Evolutionary conservation across 2,797 vertebrate genomes (phyloP).

Genomic region (Phyllotis vaccarum): DNA sequence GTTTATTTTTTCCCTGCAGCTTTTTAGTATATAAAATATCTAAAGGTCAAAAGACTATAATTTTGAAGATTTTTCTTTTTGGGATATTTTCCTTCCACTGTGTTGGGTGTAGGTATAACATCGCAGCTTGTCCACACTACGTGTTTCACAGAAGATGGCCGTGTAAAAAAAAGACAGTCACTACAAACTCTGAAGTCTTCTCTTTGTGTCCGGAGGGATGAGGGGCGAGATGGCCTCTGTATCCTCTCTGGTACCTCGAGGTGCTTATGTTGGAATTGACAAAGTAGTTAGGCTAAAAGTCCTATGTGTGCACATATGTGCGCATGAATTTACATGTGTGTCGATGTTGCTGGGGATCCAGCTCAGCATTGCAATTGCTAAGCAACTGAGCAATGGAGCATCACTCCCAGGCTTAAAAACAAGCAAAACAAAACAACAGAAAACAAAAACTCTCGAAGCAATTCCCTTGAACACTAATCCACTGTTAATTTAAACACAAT

Average conservation of each 20-base stretch:
- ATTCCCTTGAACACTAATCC: neutral
- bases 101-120: neutral
- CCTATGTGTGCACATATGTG: neutral
- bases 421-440: neutral
- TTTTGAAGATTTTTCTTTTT: slow-evolving; percentile 8
- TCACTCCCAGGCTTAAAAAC: neutral
- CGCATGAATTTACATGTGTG: neutral
- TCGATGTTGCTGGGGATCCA: neutral
- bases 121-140: neutral
- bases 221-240: neutral
- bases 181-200: neutral
- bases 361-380: neutral
- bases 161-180: neutral
- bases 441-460: neutral
- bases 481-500: neutral
- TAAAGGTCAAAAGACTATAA: neutral
- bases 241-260: neutral
- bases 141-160: neutral
- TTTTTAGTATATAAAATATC: neutral
- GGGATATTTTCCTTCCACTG: neutral
- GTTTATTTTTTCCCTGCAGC: neutral
- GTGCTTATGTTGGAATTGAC: neutral
- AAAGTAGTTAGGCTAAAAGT: neutral
- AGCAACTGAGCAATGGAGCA: neutral
- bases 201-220: neutral